Percentiles rank a stretch among this genome's conserved stretches.
phyloP scores from a whole-genome alignment of 2,113 vertebrate genomes.

The Oryzias woworae region DNA sequence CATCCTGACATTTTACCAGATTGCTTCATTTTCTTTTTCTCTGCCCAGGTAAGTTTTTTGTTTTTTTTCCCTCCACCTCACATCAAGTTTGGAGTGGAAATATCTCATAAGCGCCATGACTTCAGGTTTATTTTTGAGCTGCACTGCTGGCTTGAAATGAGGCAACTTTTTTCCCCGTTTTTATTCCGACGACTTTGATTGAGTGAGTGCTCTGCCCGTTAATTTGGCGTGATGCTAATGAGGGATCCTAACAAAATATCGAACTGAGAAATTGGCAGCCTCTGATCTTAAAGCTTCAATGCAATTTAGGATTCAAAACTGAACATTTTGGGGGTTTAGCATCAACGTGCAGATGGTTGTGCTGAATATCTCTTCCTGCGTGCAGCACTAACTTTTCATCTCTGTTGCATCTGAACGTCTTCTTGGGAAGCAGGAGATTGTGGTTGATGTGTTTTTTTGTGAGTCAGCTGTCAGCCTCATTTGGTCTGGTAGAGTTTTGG shows the following conservation, averaged over 20 bases:
- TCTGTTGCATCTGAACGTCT: slow-evolving; percentile 1
- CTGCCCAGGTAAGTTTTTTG: background rate
- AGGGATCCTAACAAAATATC: slow-evolving; percentile 15
- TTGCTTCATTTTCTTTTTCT: no score
- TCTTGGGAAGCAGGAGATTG: background rate
- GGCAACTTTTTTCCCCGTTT: slow-evolving; percentile 11
- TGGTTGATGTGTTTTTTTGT: slow-evolving; percentile 2
- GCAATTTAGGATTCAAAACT: slow-evolving; percentile 2
- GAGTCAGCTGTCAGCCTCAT: slow-evolving; percentile 26
- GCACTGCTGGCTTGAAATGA: slow-evolving; percentile 1
- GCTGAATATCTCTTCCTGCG: background rate
- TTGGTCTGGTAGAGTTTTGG: slow-evolving; percentile 30
- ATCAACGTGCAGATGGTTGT: background rate
- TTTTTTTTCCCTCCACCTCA: background rate
- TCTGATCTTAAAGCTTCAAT: slow-evolving; percentile 16
- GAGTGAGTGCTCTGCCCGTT: slow-evolving; percentile 10
- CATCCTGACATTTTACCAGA: no score
- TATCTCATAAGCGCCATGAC: slow-evolving; percentile 1
- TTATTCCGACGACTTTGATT: slow-evolving; percentile 18
- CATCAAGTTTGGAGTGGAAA: slow-evolving; percentile 4
- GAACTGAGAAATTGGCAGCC: background rate
- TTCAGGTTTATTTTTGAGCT: slow-evolving; percentile 34
- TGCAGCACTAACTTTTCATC: slow-evolving; percentile 3
- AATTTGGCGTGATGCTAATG: slow-evolving; percentile 40
- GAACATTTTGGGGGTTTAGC: background rate